Percentiles rank a stretch among this genome's conserved stretches.
Conservation (phyloP, 2,797 vertebrate species). For the Rhynchotus rufescens region DNA sequence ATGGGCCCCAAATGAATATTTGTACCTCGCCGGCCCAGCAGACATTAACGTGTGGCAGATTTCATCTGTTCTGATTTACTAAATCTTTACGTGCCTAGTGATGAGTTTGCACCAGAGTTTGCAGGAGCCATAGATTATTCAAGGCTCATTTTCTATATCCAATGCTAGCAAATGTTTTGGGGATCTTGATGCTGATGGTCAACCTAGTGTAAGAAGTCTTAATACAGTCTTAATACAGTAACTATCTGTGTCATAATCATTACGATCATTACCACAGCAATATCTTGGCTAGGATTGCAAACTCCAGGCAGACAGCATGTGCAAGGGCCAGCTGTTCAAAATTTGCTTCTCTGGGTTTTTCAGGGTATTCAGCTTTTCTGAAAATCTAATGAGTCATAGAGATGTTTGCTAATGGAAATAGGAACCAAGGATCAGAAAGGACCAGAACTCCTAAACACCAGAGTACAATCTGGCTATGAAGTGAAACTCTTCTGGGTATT, state of each 20-base stretch:
- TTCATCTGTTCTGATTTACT: not conserved
- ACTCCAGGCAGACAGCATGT: not conserved
- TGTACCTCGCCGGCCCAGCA: not conserved
- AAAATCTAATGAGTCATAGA: not conserved
- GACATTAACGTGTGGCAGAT: not conserved
- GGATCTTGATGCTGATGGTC: not conserved
- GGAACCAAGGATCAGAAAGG: not conserved
- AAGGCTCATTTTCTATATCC: not conserved
- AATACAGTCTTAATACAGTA: not conserved
- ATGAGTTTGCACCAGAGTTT: not conserved
- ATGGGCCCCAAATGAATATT: not conserved
- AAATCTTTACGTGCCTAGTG: not conserved
- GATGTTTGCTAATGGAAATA: not conserved
- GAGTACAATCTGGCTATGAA: not conserved
- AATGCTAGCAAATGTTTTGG: not conserved
- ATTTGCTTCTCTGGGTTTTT: not conserved
- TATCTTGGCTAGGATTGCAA: not conserved
- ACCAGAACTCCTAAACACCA: accelerated
- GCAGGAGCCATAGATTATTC: not conserved
- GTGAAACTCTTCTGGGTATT: accelerated
- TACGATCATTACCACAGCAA: not conserved
- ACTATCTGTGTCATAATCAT: not conserved
- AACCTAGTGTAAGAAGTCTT: not conserved
- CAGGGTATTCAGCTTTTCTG: not conserved
- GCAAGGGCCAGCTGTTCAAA: not conserved